Percentiles rank a stretch among this genome's conserved stretches.
Evolutionary conservation across 2,888 invertebrate species (phyloP).

Genomic region (Halocaridina rubra): DNA sequence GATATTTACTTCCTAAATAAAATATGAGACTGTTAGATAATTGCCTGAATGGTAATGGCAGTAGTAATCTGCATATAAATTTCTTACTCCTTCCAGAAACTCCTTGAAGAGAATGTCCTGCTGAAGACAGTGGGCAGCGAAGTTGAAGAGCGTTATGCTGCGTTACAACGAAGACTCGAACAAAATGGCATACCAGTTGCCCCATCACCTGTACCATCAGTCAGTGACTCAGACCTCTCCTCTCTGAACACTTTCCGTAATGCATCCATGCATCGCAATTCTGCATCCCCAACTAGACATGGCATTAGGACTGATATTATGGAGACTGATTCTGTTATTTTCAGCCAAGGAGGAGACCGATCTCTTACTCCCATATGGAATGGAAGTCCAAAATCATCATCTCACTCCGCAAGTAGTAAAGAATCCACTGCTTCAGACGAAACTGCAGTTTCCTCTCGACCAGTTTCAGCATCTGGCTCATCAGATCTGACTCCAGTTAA

Average conservation of each 20-base stretch:
- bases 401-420: neutral
- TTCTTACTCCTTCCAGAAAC: slow-evolving; percentile 49
- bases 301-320: slow-evolving; percentile 24
- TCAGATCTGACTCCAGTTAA: neutral
- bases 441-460: slow-evolving; percentile 26
- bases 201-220: slow-evolving; percentile 58
- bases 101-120: slow-evolving; percentile 62
- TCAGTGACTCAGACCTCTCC: slow-evolving; percentile 62
- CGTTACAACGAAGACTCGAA: slow-evolving; percentile 54
- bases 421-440: slow-evolving; percentile 27
- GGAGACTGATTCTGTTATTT: slow-evolving; percentile 49
- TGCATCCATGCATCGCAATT: slow-evolving; percentile 32
- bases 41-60: no score
- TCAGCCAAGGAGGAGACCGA: slow-evolving; percentile 22
- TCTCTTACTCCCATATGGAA: slow-evolving; percentile 33
- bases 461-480: slow-evolving; percentile 16
- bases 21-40: no score
- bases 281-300: slow-evolving; percentile 16
- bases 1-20: no score
- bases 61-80: no score
- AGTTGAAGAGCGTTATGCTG: slow-evolving; percentile 58
- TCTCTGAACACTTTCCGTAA: slow-evolving; percentile 55
- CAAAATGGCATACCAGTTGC: slow-evolving; percentile 51
- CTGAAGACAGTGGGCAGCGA: slow-evolving; percentile 62
- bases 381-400: neutral